These are phyloP conservation scores for Myopa tessellatipennis DNA, from an alignment of 2,888 invertebrate genomes.

Conservation along the genomic window DNA sequence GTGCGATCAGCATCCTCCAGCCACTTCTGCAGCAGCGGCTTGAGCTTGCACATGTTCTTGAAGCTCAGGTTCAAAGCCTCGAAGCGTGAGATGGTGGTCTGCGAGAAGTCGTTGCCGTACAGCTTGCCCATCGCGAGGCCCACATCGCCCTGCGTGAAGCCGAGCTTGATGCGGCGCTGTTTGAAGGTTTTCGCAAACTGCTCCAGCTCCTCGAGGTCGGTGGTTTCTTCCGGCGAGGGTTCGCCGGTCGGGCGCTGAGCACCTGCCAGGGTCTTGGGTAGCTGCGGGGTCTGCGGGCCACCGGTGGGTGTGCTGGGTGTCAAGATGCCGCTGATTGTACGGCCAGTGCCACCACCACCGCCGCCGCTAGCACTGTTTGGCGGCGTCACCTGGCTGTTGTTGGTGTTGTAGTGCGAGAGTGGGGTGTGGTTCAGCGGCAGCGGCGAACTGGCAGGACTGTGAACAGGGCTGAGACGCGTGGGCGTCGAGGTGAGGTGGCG, in stretches of 20 bases:
- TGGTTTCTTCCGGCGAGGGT: slow-evolving; percentile 92
- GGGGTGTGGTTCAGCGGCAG: slow-evolving; percentile 47
- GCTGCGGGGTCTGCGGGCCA: slow-evolving; percentile 58
- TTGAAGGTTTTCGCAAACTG: slow-evolving; percentile 99
- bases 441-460: slow-evolving; percentile 66
- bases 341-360: slow-evolving; percentile 46
- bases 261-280: slow-evolving; percentile 69
- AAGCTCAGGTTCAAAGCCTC: slow-evolving; percentile 98
- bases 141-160: slow-evolving; percentile 99
- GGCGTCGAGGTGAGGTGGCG: slow-evolving; percentile 60
- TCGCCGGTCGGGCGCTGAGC: slow-evolving; percentile 77
- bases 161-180: slow-evolving; percentile 95
- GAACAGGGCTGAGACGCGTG: slow-evolving; percentile 62
- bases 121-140: slow-evolving; percentile 98
- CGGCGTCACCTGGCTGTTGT: slow-evolving; percentile 66
- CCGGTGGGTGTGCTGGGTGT: slow-evolving; percentile 73
- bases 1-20: slow-evolving; percentile 93
- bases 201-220: slow-evolving; percentile 96
- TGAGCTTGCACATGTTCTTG: slow-evolving; percentile 99
- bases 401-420: slow-evolving; percentile 38
- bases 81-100: slow-evolving; percentile 98
- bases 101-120: slow-evolving; percentile 98
- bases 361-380: slow-evolving; percentile 62
- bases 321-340: slow-evolving; percentile 69
- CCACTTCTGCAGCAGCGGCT: slow-evolving; percentile 97